These are phyloP conservation scores for Maccullochella peelii DNA, from an alignment of 2,113 vertebrate genomes.

Conservation along the genomic window DNA sequence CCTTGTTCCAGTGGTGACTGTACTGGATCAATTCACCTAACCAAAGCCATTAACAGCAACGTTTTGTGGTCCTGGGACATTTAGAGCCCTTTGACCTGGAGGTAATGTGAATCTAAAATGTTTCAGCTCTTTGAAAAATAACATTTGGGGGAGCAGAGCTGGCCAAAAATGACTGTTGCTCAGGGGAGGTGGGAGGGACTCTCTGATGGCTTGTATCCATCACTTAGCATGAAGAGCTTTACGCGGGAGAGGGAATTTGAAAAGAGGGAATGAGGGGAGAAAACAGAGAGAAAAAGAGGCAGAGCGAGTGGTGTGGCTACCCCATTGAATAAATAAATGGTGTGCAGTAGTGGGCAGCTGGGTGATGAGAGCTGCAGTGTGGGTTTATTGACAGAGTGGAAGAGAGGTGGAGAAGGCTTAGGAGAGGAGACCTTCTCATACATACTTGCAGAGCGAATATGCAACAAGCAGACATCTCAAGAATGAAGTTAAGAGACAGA, in stretches of 20 bases:
- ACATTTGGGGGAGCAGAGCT: conserved; percentile 47
- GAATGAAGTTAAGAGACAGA: conserved; percentile 43
- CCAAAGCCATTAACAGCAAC: conserved; percentile 32
- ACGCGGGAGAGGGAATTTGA: conserved; percentile 47
- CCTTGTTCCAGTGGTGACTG: conserved; percentile 32
- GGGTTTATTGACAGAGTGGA: conserved; percentile 82
- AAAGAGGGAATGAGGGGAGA: conserved; percentile 39
- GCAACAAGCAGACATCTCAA: conserved; percentile 58
- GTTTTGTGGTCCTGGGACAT: conserved; percentile 60
- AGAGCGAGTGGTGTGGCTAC: conserved; percentile 55
- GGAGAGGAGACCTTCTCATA: conserved; percentile 56
- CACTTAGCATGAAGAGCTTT: conserved; percentile 61
- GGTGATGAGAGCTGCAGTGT: conserved; percentile 73
- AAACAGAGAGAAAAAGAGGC: conserved; percentile 37
- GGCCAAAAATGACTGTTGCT: conserved; percentile 51
- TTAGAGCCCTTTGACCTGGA: conserved; percentile 63
- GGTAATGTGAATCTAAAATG: conserved; percentile 65
- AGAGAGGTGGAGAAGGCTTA: conserved; percentile 58
- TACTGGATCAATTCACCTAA: conserved; percentile 59
- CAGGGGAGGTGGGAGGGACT: not conserved
- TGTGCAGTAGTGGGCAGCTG: conserved; percentile 71
- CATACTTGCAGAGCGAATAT: conserved; percentile 58
- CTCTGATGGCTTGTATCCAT: conserved; percentile 57
- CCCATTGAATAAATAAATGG: conserved; percentile 81
- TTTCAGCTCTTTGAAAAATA: conserved; percentile 55